Percentiles rank a stretch among this genome's conserved stretches.
These are phyloP conservation scores for Xiphorhynchus elegans DNA, from an alignment of 2,113 vertebrate genomes.

Conservation along the genomic window DNA sequence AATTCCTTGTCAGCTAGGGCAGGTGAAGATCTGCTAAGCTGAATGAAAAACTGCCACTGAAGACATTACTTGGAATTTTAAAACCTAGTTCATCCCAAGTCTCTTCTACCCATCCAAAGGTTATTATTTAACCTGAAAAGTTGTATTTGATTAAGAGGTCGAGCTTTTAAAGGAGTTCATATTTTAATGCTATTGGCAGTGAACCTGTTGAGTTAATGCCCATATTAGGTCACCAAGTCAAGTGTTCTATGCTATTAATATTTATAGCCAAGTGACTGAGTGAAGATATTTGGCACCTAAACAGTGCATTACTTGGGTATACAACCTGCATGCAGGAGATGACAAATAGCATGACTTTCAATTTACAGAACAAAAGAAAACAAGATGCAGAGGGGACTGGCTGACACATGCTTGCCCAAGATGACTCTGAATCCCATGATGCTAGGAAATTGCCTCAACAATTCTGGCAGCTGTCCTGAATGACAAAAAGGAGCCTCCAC, in stretches of 20 bases:
- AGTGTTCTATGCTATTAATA: neutral
- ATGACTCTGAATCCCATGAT: neutral
- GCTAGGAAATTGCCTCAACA: neutral
- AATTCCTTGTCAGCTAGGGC: neutral
- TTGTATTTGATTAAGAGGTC: neutral
- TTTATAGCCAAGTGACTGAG: neutral
- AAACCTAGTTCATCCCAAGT: neutral
- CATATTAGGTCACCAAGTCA: neutral
- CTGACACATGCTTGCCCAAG: neutral
- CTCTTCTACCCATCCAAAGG: neutral
- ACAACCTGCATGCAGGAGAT: neutral
- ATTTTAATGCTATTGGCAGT: neutral
- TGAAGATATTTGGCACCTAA: neutral
- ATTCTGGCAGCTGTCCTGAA: neutral
- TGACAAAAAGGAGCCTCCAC: neutral
- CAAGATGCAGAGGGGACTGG: neutral
- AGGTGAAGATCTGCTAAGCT: neutral
- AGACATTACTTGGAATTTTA: neutral
- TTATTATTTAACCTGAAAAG: neutral
- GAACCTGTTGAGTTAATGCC: neutral
- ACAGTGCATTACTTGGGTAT: neutral
- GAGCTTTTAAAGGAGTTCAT: neutral
- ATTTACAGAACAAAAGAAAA: neutral
- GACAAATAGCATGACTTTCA: neutral
- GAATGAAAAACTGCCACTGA: neutral